Percentiles rank a stretch among this genome's conserved stretches.
phyloP scores from a whole-genome alignment of 2,797 vertebrate species.

The Halcyon leucocephala region DNA sequence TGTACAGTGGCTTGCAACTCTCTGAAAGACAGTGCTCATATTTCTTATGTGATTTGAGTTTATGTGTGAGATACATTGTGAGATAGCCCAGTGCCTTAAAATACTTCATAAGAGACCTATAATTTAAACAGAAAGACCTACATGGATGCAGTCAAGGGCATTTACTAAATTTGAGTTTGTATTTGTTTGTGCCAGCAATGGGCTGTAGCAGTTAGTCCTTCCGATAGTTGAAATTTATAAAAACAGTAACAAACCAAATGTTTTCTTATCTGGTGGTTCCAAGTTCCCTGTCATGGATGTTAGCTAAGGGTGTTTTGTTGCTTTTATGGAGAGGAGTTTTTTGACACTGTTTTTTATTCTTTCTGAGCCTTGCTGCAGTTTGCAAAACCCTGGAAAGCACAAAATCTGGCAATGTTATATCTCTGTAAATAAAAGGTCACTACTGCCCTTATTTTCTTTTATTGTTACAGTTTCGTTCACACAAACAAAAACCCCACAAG shows the following conservation, averaged over 20 bases:
- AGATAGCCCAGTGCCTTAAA: not conserved
- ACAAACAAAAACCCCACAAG: not conserved
- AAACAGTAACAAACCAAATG: not conserved
- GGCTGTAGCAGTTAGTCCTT: not conserved
- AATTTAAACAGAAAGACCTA: not conserved
- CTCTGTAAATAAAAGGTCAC: not conserved
- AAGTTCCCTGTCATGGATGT: not conserved
- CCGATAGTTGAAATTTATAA: not conserved
- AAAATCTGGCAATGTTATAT: not conserved
- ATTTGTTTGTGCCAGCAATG: not conserved
- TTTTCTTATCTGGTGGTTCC: not conserved
- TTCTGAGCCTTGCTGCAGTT: not conserved
- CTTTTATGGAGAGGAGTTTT: not conserved
- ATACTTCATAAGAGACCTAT: not conserved
- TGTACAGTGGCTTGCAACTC: not conserved
- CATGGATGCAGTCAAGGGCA: not conserved
- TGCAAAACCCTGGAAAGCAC: not conserved
- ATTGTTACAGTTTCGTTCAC: not conserved
- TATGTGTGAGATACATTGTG: accelerated
- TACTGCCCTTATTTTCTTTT: not conserved
- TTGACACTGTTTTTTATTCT: not conserved
- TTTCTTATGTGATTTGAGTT: not conserved
- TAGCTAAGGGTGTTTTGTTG: not conserved
- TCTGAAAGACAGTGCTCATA: not conserved
- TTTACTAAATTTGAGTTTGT: not conserved